phyloP scores from a whole-genome alignment of 2,797 vertebrate genomes.

The Crocodylus rhombifer region DNA sequence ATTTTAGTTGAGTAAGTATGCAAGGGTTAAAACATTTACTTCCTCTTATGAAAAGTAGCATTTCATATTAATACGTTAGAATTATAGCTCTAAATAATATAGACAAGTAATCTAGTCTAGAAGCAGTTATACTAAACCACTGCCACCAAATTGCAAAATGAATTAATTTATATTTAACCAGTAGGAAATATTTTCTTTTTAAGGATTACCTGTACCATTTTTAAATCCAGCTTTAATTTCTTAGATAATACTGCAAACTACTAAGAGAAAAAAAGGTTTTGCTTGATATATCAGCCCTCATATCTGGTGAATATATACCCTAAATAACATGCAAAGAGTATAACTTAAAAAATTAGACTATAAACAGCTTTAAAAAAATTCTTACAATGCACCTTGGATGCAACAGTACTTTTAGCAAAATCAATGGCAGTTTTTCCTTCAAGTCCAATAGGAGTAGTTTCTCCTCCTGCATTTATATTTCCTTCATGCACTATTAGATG shows the following conservation, averaged over 20 bases:
- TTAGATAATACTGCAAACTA: background rate
- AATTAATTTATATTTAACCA: background rate
- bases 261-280: background rate
- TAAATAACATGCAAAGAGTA: background rate
- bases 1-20: background rate
- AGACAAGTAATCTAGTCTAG: background rate
- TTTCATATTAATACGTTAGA: background rate
- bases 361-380: background rate
- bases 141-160: background rate
- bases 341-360: too few relatives aligned
- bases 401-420: background rate
- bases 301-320: background rate
- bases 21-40: background rate
- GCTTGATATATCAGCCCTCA: background rate
- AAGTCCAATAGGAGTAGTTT: background rate
- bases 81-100: background rate
- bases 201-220: background rate
- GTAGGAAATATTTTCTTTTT: background rate
- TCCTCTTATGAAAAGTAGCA: background rate
- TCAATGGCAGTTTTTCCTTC: background rate
- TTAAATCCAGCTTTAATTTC: background rate
- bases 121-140: background rate
- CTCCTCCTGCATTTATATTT: background rate
- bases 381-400: background rate
- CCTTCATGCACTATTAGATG: background rate